Base-by-base conservation (phyloP, 1,140 invertebrate species). In the Pseudobourletiella spinata region DNA sequence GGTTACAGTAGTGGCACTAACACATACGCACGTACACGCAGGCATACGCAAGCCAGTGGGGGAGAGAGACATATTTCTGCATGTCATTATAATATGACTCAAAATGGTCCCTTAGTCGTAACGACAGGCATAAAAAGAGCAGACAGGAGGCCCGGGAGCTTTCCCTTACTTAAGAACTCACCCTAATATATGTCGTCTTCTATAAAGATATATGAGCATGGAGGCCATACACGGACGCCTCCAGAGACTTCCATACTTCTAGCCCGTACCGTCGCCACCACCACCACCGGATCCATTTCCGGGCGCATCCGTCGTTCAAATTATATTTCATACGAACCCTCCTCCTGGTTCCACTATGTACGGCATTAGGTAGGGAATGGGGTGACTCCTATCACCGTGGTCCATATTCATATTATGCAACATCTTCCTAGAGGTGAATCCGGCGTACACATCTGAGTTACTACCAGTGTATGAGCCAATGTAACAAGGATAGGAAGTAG, bases 121-220 rank as follows among this genome's bases (percentile, higher is more conserved):
- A n/a, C n/a, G n/a, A n/a, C n/a, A n/a, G n/a, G n/a, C n/a, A n/a
- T n/a, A n/a, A n/a, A n/a, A n/a, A n/a, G n/a, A n/a, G n/a, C n/a
- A n/a, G n/a, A n/a, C n/a, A n/a, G n/a, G n/a, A n/a, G n/a, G n/a
- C n/a, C n/a, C n/a, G n/a, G n/a, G n/a, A n/a, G n/a, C n/a, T n/a
- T n/a, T n/a, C n/a, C n/a, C 2, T 51, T 51, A 51, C 48, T 51
- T 6, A 51, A 51, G 48, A 51, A 50, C 54, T 63, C 61, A 57
- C 57, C 43, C 42, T 57, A 57, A 61, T 60, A 55, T 48, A 24
- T 60, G 57, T 64, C 58, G 35, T 24, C 25, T 26, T 61, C n/a
- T 61, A 67, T 67, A 60, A 61, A 67, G 58, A 67, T 61, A 60
- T 67, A 67, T 67, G 61, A 56, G 60, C 57, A 44, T 39, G 20